phyloP scores from a whole-genome alignment of 1,140 invertebrate species.

The Antheraea pernyi region DNA sequence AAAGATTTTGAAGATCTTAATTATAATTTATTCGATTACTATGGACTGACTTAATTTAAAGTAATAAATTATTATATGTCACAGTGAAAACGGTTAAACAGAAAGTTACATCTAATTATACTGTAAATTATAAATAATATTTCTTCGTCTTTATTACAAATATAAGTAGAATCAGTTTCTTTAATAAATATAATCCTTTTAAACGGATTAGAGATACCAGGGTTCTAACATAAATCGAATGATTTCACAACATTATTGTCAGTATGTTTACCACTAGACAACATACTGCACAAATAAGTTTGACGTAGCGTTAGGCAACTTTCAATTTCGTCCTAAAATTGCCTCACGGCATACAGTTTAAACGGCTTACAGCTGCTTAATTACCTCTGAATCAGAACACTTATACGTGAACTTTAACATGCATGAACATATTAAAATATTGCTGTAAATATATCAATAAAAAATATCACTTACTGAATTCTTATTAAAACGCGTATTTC shows the following conservation, averaged over 20 bases:
- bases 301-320: not conserved
- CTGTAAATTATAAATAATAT: too few species aligned
- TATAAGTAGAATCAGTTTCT: too few species aligned
- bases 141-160: too few species aligned
- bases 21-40: too few species aligned
- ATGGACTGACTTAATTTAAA: too few species aligned
- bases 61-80: too few species aligned
- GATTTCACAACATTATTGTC: not conserved
- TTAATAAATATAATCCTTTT: not conserved
- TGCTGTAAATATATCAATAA: too few species aligned
- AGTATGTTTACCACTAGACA: not conserved
- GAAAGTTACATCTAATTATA: too few species aligned
- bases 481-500: too few species aligned
- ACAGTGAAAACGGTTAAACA: too few species aligned
- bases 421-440: not conserved
- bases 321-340: slow-evolving; percentile 3
- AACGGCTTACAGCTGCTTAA: not conserved
- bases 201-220: not conserved
- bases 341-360: not conserved
- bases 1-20: too few species aligned
- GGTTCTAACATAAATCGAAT: not conserved
- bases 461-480: too few species aligned
- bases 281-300: not conserved
- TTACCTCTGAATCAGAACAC: not conserved
- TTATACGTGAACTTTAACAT: not conserved